Evolutionary conservation across 1,140 invertebrate species (phyloP), one percentile per base, ranked within the genome.

Genomic region (Vollenhovia emeryi): DNA sequence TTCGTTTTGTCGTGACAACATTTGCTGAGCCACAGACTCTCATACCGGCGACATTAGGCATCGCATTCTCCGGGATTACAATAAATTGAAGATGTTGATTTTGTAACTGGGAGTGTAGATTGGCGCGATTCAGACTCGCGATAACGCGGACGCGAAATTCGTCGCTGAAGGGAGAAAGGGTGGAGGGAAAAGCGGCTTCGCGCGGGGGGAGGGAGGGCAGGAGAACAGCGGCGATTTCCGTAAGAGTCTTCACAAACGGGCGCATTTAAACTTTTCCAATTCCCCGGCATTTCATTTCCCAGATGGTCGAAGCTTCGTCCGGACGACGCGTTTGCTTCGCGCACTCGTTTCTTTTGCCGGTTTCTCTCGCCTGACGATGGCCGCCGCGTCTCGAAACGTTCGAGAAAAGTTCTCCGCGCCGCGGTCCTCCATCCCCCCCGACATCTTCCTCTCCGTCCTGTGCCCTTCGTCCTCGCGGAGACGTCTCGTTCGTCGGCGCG

Each of bases 211-310:
- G 21, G 13, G 30, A 9, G 30, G 3, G 18, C n/a, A 40, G 30
- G 69, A 74, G 64, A 21, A 45, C 40, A 59, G 60, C 24, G 64
- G 64, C 89, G 89, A 90, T 89, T 90, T 90, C 68, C 80, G 83
- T 85, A 85, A 90, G 74, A 86, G 45, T 85, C 79, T 60, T 87
- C 69, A 64, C 78, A 82, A 82, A 82, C 66, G 62, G 52, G 68
- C 78, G 87, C 88, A 86, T 90, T 90, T 90, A 90, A 90, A 90
- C 89, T 90, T 90, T 90, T 90, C 89, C 89, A 90, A 90, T 90
- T 90, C 83, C 86, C 59, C 60, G 52, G 88, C 89, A 89, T 89
- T 90, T 87, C 89, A 87, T 87, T 90, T 90, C 86, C 82, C 82
- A 89, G 88, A 90, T 87, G 89, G 86, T 89, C 88, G 71, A 85